Conservation (phyloP, 2,113 vertebrate species). For the Dicaeum eximium region DNA sequence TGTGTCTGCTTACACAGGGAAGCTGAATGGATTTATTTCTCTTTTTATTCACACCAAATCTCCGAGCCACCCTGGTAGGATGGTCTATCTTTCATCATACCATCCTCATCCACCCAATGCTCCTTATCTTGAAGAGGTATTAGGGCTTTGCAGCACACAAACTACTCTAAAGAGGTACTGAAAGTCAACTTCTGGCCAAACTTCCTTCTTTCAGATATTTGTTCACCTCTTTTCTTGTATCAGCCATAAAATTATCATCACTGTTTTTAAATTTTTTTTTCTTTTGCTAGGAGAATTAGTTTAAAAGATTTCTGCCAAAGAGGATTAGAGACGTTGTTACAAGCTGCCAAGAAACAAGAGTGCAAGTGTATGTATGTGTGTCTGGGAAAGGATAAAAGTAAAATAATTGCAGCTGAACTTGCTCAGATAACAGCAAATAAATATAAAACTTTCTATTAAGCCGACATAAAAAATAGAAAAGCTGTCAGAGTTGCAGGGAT, state of each 20-base stretch:
- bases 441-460: constrained; percentile 14
- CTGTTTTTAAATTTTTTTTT: not conserved
- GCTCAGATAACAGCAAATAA: constrained; percentile 30
- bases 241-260: not conserved
- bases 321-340: not conserved
- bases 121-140: not conserved
- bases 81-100: not conserved
- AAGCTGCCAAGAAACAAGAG: constrained; percentile 10
- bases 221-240: not conserved
- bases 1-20: not conserved
- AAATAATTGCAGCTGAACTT: constrained; percentile 28
- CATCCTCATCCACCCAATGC: not conserved
- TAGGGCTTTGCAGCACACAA: not conserved
- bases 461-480: constrained; percentile 8
- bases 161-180: not conserved
- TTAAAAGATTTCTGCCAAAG: not conserved
- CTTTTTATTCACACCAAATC: not conserved
- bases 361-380: not conserved
- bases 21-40: not conserved
- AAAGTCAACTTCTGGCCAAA: not conserved
- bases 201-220: not conserved
- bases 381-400: not conserved
- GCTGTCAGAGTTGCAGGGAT: not conserved
- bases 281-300: not conserved
- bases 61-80: not conserved